These are phyloP conservation scores for Tapera naevia DNA, from an alignment of 2,797 vertebrate species.

Conservation along the genomic window DNA sequence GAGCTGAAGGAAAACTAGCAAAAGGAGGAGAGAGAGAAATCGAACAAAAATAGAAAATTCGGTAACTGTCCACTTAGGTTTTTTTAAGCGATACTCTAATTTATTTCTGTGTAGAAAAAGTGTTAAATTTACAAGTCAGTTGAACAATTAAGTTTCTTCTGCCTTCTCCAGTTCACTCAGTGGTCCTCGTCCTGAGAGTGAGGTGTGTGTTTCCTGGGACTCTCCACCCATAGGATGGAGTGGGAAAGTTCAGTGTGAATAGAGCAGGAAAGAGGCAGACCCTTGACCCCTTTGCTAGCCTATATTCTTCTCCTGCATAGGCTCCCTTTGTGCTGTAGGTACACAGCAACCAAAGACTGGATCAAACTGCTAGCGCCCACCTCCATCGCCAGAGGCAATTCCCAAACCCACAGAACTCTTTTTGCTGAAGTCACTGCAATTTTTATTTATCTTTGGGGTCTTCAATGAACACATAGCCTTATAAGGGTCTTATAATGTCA, in stretches of 20 bases:
- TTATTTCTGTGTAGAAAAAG: background rate
- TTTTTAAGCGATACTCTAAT: background rate
- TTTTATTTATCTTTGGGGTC: background rate
- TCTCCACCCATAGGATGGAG: background rate
- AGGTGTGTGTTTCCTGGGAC: background rate
- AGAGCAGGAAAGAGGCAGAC: background rate
- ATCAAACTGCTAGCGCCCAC: background rate
- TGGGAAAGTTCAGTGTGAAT: background rate
- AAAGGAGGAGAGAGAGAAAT: background rate
- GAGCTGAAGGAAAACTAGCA: constrained; percentile 16
- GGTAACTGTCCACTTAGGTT: background rate
- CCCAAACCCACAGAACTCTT: background rate
- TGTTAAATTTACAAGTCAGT: background rate
- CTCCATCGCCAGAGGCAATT: background rate
- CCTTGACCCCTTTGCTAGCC: fast-evolving
- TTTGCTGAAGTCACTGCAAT: background rate
- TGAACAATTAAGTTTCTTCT: background rate
- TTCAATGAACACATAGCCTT: background rate
- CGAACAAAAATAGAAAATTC: constrained; percentile 17
- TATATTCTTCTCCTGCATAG: background rate
- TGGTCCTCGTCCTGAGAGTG: background rate
- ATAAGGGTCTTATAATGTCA: fast-evolving
- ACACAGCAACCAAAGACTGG: background rate
- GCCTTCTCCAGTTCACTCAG: background rate
- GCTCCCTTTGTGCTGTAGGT: background rate